A percentile compares a stretch with the other conserved stretches of the same genome.
These are phyloP conservation scores for Agonopterix subpropinquella DNA, from an alignment of 2,888 invertebrate genomes.

Conservation along the genomic window DNA sequence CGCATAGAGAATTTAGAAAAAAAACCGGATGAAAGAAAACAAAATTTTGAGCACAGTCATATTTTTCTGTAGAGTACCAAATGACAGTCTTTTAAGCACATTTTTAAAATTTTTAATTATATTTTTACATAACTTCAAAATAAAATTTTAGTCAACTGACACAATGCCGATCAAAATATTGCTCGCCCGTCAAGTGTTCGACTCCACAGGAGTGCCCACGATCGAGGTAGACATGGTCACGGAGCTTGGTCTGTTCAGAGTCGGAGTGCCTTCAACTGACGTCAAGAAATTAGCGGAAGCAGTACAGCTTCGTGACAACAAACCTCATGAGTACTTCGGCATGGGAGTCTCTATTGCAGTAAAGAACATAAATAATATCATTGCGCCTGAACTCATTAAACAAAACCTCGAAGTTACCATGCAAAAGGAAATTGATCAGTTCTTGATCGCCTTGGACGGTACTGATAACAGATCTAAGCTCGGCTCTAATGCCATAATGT, in stretches of 20 bases:
- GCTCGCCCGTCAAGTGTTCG: slow-evolving; percentile 96
- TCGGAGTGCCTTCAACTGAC: slow-evolving; percentile 98
- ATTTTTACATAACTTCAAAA: background rate
- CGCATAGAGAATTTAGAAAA: no score
- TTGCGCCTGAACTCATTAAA: slow-evolving; percentile 87
- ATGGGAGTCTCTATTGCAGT: slow-evolving; percentile 95
- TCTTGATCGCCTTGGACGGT: slow-evolving; percentile 93
- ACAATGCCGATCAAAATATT: slow-evolving; percentile 93
- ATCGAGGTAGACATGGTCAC: slow-evolving; percentile 93
- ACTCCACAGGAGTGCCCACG: slow-evolving; percentile 97
- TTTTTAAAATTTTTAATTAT: no score
- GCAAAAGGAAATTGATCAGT: slow-evolving; percentile 91
- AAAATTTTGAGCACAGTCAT: no score
- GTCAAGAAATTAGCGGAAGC: slow-evolving; percentile 96
- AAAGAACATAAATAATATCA: slow-evolving; percentile 88
- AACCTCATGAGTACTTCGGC: slow-evolving; percentile 89
- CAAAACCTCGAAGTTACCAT: slow-evolving; percentile 90
- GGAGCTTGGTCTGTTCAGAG: slow-evolving; percentile 90
- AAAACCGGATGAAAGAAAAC: no score
- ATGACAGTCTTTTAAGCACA: background rate
- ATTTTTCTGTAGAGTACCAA: no score
- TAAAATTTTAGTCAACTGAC: slow-evolving; percentile 3
- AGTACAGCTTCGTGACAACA: slow-evolving; percentile 93
- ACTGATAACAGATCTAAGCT: slow-evolving; percentile 96
- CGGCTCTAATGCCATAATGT: slow-evolving; percentile 97